Evolutionary conservation across 2,888 invertebrate genomes (phyloP), one percentile per base, ranked within the genome.

Genomic region (Tipula lateralis): DNA sequence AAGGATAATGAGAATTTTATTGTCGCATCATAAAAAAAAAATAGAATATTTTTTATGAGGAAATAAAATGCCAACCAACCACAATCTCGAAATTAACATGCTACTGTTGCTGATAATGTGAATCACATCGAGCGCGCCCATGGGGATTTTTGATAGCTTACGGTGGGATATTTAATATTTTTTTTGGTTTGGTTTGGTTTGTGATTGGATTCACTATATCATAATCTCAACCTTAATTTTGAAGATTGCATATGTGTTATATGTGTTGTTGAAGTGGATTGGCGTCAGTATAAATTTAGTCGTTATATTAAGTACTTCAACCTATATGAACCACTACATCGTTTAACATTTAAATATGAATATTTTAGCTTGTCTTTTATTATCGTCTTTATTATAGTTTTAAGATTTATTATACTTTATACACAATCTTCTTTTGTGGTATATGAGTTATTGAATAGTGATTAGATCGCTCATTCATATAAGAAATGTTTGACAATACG

Each of bases 1-100:
- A 24, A 66, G 24, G 66, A 66, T 66, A 66, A 66, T 66, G 66
- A 24, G 66, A 66, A 66, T 66, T 66, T 66, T 66, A 66, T 66
- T 66, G 66, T 66, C 66, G 66, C 66, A 66, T 66, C 66, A 66
- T 66, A 66, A 24, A 66, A 66, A 9, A 50, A 0, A 32, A 2
- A 32, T 32, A 36, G 12, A 13, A 66, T 13, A 24, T 0, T 66
- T 50, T 66, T 66, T 66, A 66, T 24, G 66, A 66, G 66, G 66
- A 66, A 66, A 66, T 66, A 66, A 44, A 66, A 66, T 66, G 66
- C 24, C 66, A 66, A 66, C 19, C 2, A 24, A 24, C 66, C 24
- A 2, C 36, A 44, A 66, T 44, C 12, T 36, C 0, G 9, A 36
- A 36, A 36, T 36, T 36, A 36, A 36, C 36, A 36, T 36, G 36